A percentile compares a stretch with the other conserved stretches of the same genome.
Evolutionary conservation across 92 coral and sea anemone genomes (phyloP).

Genomic region (Umimayanthus chanpuru): DNA sequence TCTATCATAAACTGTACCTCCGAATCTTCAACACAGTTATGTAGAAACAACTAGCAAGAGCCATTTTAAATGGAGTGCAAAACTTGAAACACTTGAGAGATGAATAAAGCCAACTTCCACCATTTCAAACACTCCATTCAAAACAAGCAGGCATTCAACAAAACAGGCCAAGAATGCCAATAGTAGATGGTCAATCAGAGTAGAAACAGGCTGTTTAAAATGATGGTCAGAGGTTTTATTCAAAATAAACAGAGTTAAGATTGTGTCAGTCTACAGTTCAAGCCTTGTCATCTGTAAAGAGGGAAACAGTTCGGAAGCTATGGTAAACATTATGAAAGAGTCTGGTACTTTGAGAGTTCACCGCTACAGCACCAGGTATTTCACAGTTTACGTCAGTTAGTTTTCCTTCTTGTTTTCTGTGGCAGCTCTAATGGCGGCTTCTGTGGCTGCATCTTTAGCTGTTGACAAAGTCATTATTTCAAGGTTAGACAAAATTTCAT

Average conservation of each 20-base stretch:
- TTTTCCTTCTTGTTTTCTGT: conserved; percentile 50
- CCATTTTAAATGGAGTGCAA: too few relatives aligned
- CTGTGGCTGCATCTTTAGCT: conserved; percentile 89
- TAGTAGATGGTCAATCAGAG: too few relatives aligned
- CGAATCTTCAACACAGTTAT: too few relatives aligned
- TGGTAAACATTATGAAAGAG: not conserved
- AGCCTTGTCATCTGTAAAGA: too few relatives aligned
- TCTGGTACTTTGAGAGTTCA: not conserved
- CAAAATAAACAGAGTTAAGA: too few relatives aligned
- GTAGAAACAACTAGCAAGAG: too few relatives aligned
- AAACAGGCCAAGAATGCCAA: too few relatives aligned
- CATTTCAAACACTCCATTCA: not conserved
- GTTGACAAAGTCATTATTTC: conserved; percentile 11
- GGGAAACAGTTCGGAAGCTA: not conserved
- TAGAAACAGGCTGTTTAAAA: not conserved
- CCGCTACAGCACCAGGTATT: too few relatives aligned
- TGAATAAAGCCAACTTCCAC: not conserved
- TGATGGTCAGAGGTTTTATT: not conserved
- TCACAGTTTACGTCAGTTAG: not conserved
- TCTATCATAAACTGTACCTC: too few relatives aligned
- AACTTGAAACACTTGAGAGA: too few relatives aligned
- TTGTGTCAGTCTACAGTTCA: not conserved
- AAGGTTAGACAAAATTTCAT: too few relatives aligned
- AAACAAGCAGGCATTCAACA: not conserved
- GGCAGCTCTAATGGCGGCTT: conserved; percentile 86